Evolutionary conservation across 2,113 vertebrate genomes (phyloP).

Genomic region (Prietella phreatophila): DNA sequence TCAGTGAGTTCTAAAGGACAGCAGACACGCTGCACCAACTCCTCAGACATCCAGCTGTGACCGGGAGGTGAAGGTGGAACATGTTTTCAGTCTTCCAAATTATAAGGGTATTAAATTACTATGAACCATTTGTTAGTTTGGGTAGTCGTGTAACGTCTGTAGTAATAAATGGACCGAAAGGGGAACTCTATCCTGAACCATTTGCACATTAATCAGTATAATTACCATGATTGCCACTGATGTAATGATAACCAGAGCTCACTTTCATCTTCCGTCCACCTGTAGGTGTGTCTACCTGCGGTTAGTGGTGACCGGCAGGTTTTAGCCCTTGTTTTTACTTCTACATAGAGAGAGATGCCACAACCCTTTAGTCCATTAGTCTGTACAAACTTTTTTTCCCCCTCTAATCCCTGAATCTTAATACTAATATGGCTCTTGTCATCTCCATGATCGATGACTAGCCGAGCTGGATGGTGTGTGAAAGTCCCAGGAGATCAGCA

Average conservation of each 20-base stretch:
- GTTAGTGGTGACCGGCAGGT: background rate
- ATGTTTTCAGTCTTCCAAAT: background rate
- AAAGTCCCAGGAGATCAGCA: background rate
- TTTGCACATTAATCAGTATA: background rate
- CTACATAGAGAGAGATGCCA: background rate
- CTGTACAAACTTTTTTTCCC: too few species aligned
- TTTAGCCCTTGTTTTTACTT: background rate
- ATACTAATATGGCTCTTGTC: too few species aligned
- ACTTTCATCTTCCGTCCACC: background rate
- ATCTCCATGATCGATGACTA: too few species aligned
- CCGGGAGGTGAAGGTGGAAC: background rate
- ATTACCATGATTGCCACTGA: background rate
- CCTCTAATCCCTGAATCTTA: too few species aligned
- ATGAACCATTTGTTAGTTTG: background rate
- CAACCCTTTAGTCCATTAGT: background rate
- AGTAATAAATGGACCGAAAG: background rate
- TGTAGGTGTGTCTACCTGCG: background rate
- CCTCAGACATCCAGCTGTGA: conserved; percentile 42
- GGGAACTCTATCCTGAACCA: too few species aligned
- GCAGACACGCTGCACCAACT: conserved; percentile 42
- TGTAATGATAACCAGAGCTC: background rate
- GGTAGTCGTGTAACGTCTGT: background rate
- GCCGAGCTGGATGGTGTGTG: too few species aligned
- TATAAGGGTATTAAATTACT: background rate
- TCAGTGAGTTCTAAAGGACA: conserved; percentile 52